A percentile compares a stretch with the other conserved stretches of the same genome.
Evolutionary conservation across 2,113 vertebrate species (phyloP).

Genomic region (Xiphias gladius): DNA sequence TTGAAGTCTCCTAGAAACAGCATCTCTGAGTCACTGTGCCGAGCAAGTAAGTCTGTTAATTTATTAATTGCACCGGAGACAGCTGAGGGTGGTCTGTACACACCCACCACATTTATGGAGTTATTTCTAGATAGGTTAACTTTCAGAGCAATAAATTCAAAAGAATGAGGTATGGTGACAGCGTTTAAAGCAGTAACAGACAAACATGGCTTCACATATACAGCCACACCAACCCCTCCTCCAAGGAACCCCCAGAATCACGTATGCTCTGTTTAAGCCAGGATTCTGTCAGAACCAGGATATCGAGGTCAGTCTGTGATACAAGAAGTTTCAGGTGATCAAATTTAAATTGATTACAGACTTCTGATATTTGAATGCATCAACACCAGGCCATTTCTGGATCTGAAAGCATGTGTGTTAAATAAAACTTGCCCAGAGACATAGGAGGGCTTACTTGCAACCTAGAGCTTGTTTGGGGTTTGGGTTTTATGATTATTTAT

Average conservation of each 20-base stretch:
- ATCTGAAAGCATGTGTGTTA: neutral
- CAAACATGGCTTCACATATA: neutral
- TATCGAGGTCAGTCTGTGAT: neutral
- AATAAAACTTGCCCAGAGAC: slow-evolving; percentile 4
- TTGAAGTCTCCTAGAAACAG: neutral
- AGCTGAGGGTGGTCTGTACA: neutral
- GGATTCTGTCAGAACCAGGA: too few species aligned
- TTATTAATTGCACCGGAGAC: too few species aligned
- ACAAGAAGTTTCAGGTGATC: too few species aligned
- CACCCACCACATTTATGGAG: neutral
- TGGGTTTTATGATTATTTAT: neutral
- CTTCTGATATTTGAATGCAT: slow-evolving; percentile 4
- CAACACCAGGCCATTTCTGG: neutral
- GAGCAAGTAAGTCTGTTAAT: neutral
- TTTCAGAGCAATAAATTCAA: too few species aligned
- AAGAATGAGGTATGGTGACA: neutral
- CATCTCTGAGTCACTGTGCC: neutral
- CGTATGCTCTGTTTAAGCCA: too few species aligned
- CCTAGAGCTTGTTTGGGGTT: neutral
- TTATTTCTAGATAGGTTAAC: neutral
- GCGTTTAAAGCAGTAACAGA: neutral
- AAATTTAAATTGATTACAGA: too few species aligned
- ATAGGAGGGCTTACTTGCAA: slow-evolving; percentile 3
- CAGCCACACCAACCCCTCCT: too few species aligned
- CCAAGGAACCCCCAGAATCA: too few species aligned